These are phyloP conservation scores for Iguana delicatissima DNA, from an alignment of 2,797 vertebrate species.

Conservation along the genomic window DNA sequence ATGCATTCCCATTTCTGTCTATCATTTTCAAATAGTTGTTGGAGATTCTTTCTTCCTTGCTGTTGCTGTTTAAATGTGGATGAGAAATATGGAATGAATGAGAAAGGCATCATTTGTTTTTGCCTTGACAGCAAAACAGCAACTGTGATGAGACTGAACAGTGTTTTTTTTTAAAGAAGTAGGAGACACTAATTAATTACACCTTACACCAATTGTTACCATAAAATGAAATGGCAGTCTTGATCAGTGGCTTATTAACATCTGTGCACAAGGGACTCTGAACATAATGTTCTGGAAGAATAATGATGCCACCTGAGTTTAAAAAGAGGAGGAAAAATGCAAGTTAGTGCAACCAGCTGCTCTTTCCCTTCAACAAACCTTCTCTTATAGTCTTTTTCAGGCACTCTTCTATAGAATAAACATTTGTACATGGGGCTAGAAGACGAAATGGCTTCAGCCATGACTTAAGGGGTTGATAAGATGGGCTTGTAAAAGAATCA, in stretches of 20 bases:
- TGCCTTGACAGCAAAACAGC: not conserved
- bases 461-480: not conserved
- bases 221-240: not conserved
- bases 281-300: constrained; percentile 16
- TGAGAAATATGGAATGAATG: not conserved
- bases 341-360: not conserved
- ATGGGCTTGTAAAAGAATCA: not conserved
- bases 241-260: not conserved
- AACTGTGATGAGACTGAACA: not conserved
- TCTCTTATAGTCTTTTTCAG: not conserved
- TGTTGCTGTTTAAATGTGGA: not conserved
- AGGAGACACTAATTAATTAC: not conserved
- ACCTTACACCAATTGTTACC: not conserved
- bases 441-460: not conserved
- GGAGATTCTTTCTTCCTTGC: not conserved
- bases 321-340: not conserved
- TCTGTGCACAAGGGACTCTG: constrained; percentile 1
- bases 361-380: not conserved
- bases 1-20: not conserved
- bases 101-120: not conserved
- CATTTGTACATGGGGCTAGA: not conserved
- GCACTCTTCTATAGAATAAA: not conserved
- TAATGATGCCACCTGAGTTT: constrained; percentile 5
- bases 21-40: not conserved
- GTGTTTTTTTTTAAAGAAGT: not conserved